These are phyloP conservation scores for Orbicella faveolata DNA, from an alignment of 64 coral and sea anemone species.

Conservation along the genomic window DNA sequence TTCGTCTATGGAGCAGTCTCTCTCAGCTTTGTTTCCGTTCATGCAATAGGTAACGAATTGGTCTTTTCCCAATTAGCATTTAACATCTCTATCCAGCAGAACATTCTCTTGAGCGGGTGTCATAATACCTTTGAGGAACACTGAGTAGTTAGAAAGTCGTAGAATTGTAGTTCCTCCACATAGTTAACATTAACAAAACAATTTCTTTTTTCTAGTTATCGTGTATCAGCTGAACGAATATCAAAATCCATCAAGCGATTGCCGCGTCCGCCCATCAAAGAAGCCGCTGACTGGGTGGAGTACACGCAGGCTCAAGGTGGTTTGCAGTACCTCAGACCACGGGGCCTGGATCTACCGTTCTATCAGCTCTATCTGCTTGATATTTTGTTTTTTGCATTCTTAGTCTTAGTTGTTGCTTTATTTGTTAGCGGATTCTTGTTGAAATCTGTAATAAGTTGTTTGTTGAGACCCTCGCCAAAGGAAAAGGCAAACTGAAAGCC, in stretches of 20 bases:
- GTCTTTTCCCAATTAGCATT: no score
- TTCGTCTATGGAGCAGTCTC: no score
- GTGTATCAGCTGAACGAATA: neutral
- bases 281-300: conserved; percentile 50
- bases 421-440: neutral
- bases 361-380: conserved; percentile 54
- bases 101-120: no score
- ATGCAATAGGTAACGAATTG: no score
- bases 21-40: no score
- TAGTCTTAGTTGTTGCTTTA: neutral
- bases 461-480: neutral
- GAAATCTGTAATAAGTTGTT: neutral
- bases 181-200: neutral
- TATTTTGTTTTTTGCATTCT: neutral
- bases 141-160: no score
- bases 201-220: conserved; percentile 11
- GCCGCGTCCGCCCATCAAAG: conserved; percentile 8
- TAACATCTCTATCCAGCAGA: no score
- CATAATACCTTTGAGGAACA: no score
- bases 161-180: no score
- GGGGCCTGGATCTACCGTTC: conserved; percentile 25
- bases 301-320: conserved; percentile 26
- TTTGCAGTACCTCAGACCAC: conserved; percentile 18
- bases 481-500: neutral
- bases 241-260: conserved; percentile 4